Evolutionary conservation across 2,797 vertebrate species (phyloP), one percentile per base, ranked within the genome.

Genomic region (Phrynocephalus guinanensis): DNA sequence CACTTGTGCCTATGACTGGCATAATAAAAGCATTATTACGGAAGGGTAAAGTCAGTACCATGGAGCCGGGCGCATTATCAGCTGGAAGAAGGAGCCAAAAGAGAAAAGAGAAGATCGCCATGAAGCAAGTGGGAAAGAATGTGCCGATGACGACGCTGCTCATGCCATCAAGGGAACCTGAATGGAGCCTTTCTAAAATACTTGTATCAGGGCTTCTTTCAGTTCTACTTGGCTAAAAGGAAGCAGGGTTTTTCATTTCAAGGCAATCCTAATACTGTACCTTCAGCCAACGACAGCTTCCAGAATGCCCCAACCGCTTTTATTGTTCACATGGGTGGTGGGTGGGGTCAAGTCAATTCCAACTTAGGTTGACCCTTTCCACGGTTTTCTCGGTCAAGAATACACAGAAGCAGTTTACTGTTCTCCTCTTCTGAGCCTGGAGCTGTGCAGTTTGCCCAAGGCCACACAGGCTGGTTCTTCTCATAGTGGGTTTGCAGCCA

Each of bases 81-180:
- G 26, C 15, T 1, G 71, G 30, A 75, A 79, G 79, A 33, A 0
- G 0, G 48, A 26, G 86, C 81, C 78, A 66, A 3, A 89, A 93
- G 78, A 73, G 91, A 91, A 13, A 56, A 13, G 13, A 56, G 52
- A 11, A 56, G 13, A 56, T 56, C 1, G 88, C 82, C 89, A 28
- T n/a, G 44, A 77, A 85, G 77, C 26, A 79, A 79, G 70, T 77
- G 89, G 85, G 88, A 89, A 90, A 86, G 77, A 87, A 63, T 63
- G 48, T 11, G 28, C 3, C 10, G 15, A 73, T 22, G 33, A 6
- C 71, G 72, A 70, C 30, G 24, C 50, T 2, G 24, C 50, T 2
- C 30, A 9, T 0, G 0, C 75, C n/a, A 13, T 38, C 24, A 89
- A 70, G 68, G 33, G 48, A 90, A 79, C 20, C 44, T 50, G 73